A percentile compares a stretch with the other conserved stretches of the same genome.
Conservation (phyloP, 2,797 vertebrate species). For the Fistularia commersonii region DNA sequence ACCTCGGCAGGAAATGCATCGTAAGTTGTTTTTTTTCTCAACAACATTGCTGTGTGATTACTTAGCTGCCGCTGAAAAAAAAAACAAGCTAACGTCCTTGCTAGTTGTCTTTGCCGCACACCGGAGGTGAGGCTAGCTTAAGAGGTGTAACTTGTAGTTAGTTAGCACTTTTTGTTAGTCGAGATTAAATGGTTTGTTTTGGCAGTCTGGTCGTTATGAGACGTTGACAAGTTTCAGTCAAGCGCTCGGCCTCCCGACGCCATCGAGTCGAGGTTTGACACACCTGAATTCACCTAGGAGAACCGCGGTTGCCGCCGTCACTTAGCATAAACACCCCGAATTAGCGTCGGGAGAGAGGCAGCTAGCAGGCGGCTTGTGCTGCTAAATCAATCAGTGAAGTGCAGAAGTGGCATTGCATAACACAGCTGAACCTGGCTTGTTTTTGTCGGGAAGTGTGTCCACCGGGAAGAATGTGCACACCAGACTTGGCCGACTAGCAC, state of each 20-base stretch:
- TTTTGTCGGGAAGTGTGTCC: slow-evolving; percentile 53
- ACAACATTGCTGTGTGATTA: slow-evolving; percentile 29
- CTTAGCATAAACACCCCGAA: background rate
- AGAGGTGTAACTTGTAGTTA: background rate
- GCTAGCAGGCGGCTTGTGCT: slow-evolving; percentile 19
- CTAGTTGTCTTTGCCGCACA: slow-evolving; percentile 33
- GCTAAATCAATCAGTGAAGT: slow-evolving; percentile 51
- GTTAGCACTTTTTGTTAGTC: background rate
- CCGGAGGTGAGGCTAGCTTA: slow-evolving; percentile 2
- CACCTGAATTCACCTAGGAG: slow-evolving; percentile 44
- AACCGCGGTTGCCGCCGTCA: slow-evolving; percentile 5
- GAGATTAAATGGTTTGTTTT: slow-evolving; percentile 34
- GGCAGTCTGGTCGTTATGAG: slow-evolving; percentile 33
- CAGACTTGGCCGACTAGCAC: slow-evolving; percentile 28
- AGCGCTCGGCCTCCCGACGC: slow-evolving; percentile 17
- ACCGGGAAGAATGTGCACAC: slow-evolving; percentile 42
- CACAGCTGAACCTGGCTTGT: slow-evolving; percentile 40
- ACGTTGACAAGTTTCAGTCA: slow-evolving; percentile 12
- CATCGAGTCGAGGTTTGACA: slow-evolving; percentile 17
- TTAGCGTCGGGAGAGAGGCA: background rate
- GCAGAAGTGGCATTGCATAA: slow-evolving; percentile 56
- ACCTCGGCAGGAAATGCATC: slow-evolving; percentile 92
- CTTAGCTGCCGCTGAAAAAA: slow-evolving; percentile 15
- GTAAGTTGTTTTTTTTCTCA: slow-evolving; percentile 77
- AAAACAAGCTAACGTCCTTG: slow-evolving; percentile 37